Evolutionary conservation across 53 echinoderm and acorn worm species (phyloP).

Genomic region (Holothuria leucospilota): DNA sequence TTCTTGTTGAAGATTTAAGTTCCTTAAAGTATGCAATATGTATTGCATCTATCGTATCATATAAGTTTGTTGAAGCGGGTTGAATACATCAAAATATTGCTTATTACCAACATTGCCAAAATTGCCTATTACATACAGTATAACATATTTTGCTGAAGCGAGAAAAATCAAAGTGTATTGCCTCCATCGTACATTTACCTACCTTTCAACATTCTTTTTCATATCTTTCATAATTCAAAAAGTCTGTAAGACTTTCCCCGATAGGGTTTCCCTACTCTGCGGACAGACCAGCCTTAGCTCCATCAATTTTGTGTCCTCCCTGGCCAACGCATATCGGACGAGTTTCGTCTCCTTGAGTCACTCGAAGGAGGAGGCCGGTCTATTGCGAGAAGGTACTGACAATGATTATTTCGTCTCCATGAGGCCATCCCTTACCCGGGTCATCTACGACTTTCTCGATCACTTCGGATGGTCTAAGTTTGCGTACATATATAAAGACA

Average conservation of each 20-base stretch:
- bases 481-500: constrained; percentile 75
- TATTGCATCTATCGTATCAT: no score
- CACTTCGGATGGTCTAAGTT: constrained; percentile 81
- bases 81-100: no score
- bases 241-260: constrained; percentile 71
- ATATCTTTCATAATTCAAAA: neutral
- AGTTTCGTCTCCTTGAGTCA: constrained; percentile 76
- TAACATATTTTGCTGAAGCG: no score
- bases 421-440: constrained; percentile 78
- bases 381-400: neutral
- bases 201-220: neutral
- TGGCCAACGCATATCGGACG: constrained; percentile 77
- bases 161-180: no score
- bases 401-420: constrained; percentile 80
- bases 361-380: constrained; percentile 81
- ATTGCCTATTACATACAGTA: no score
- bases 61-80: no score
- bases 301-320: constrained; percentile 61
- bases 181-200: neutral
- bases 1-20: no score
- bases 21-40: no score
- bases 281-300: constrained; percentile 53
- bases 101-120: no score
- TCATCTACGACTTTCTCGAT: constrained; percentile 68
- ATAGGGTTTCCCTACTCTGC: constrained; percentile 51